Base-by-base conservation (phyloP, 1,140 invertebrate species). In the Ruditapes philippinarum region DNA sequence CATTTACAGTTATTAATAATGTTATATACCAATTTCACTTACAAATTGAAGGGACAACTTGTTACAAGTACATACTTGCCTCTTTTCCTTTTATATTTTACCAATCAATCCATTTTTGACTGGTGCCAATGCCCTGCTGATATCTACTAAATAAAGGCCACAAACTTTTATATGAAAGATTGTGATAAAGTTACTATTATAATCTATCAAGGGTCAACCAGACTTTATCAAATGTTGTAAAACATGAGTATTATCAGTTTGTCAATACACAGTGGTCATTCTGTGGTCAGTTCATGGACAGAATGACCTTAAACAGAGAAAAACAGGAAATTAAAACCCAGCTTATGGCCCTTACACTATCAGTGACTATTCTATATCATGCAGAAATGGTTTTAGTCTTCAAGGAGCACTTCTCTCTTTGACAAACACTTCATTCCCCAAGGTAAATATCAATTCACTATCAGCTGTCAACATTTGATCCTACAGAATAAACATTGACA, bases 391-490 rank as follows among this genome's bases (percentile, higher is more conserved):
- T 9, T 38, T 38, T 28, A 70, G 33, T 36, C 28, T 70, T 38
- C 14, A 38, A 38, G 33, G 33, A 22, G 33, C 65, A 7, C 45
- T 51, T 78, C 14, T 36, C 12, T 78, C 31, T n/a, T 38, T 36
- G 9, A 36, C 45, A 51, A 51, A 54, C 74, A 78, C 45, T 78
- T 54, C 74, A 78, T 51, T 57, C 28, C 31, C 28, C n/a, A n/a
- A 51, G 54, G 14, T 22, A 57, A 78, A 78, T 25, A 78, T 54
- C 49, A 54, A 78, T 78, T 78, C 74, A 78, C 54, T 78, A 78
- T 17, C 28, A 28, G 12, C 45, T 78, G 74, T 78, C 74, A 78
- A 78, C 45, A 78, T 57, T 36, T 0, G 42, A 54, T 78, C 22
- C 45, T 1, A 38, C 7, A 51, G 74, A 49, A 54, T 49, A 78